Conservation (phyloP, 92 coral and sea anemone genomes). For the Desmophyllum pertusum region DNA sequence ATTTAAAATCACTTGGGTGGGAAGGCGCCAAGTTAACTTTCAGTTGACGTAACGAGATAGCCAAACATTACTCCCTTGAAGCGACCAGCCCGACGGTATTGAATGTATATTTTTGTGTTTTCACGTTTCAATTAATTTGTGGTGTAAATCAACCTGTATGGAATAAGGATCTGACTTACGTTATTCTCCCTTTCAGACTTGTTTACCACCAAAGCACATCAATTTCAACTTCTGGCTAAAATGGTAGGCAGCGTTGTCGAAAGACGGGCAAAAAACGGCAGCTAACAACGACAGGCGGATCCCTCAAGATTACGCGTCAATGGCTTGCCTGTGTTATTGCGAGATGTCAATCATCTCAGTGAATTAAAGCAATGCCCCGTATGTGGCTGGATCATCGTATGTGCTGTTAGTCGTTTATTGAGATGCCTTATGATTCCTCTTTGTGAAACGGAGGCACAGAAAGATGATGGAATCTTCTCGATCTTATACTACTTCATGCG, state of each 20-base stretch:
- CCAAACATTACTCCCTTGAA: neutral
- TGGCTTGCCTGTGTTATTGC: neutral
- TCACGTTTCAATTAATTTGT: neutral
- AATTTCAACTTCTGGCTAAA: neutral
- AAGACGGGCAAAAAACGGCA: neutral
- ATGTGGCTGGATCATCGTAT: neutral
- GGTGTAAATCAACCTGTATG: neutral
- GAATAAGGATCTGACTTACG: neutral
- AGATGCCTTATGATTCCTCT: neutral
- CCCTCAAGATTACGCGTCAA: neutral
- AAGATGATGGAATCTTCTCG: neutral
- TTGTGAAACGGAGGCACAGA: neutral
- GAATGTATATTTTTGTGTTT: neutral
- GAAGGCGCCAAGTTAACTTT: neutral
- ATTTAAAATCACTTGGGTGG: neutral
- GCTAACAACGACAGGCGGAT: neutral
- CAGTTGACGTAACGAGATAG: neutral
- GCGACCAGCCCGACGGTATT: neutral
- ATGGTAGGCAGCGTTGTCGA: neutral
- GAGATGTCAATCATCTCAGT: constrained; percentile 5
- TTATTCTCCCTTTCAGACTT: neutral
- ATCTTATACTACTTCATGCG: neutral
- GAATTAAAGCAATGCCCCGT: neutral
- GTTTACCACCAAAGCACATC: neutral
- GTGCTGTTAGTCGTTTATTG: neutral